Percentiles rank a stretch among this genome's conserved stretches.
Conservation (phyloP, 2,888 invertebrate species). For the Nemotelus nigrinus region DNA sequence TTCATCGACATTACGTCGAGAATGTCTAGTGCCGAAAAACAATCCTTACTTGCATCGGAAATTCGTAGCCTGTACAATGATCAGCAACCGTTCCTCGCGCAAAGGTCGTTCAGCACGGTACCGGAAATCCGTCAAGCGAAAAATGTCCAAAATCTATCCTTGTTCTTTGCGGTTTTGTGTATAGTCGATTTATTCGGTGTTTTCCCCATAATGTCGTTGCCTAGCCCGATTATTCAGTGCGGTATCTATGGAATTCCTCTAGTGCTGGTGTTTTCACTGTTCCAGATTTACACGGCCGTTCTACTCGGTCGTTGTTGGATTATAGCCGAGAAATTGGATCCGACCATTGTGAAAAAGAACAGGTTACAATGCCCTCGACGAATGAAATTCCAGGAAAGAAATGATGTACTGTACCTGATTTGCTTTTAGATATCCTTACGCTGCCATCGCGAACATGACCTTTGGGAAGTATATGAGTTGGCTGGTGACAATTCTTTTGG, state of each 20-base stretch:
- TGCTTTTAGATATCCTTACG: slow-evolving; percentile 78
- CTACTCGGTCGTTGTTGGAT: slow-evolving; percentile 84
- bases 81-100: slow-evolving; percentile 60
- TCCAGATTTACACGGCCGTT: slow-evolving; percentile 84
- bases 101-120: slow-evolving; percentile 61
- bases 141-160: slow-evolving; percentile 66
- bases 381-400: slow-evolving; percentile 15
- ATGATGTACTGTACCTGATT: neutral
- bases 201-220: slow-evolving; percentile 81
- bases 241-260: slow-evolving; percentile 78
- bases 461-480: slow-evolving; percentile 73
- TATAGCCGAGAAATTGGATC: slow-evolving; percentile 77
- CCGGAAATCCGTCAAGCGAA: slow-evolving; percentile 59
- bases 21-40: slow-evolving; percentile 33
- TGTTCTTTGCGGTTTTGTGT: slow-evolving; percentile 77
- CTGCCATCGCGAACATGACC: slow-evolving; percentile 83
- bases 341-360: slow-evolving; percentile 71
- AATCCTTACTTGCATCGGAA: slow-evolving; percentile 2
- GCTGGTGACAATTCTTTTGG: slow-evolving; percentile 75
- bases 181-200: slow-evolving; percentile 86
- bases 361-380: slow-evolving; percentile 59
- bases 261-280: slow-evolving; percentile 72
- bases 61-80: slow-evolving; percentile 51
- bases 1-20: neutral
- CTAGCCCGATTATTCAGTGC: slow-evolving; percentile 78